Base-by-base conservation (phyloP, 2,113 vertebrate genomes). In the Vidua macroura region DNA sequence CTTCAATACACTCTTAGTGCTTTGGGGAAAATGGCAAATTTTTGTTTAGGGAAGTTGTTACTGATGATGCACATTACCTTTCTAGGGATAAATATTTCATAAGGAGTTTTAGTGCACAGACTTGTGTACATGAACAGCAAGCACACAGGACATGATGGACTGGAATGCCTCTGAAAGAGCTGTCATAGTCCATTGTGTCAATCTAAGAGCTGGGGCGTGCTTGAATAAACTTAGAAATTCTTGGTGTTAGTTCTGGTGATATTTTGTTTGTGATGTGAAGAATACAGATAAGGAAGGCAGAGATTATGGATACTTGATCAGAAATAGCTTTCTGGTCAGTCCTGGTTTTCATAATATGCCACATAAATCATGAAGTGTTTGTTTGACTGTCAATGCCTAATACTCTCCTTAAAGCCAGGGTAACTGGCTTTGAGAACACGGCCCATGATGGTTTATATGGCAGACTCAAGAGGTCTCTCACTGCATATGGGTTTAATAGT, bases 31-130 rank as follows among this genome's bases (percentile, higher is more conserved):
- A 70, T 51, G 28, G 41, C 49, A 94, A 91, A 91, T 74, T 92
- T 91, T 91, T 85, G 7, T 73, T 73, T 39, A 67, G 43, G 18
- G 63, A 88, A 73, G 41, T 56, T 70, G 43, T 80, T 86, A 77
- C 17, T 88, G 46, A 48, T 92, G 88, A 94, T 78, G 80, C 70
- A 94, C 74, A 77, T 80, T 79, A 84, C 60, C 78, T 81, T 91
- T 88, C 33, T 77, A 52, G 9, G 20, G 39, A 90, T 96, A 94
- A 94, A 95, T 94, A 83, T 95, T 96, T 94, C 64, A 96, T 92
- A 69, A 77, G 13, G 49, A 62, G 39, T 70, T 90, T 89, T 90
- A 95, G 83, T 67, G 46, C 69, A 82, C 53, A 84, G 81, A 37
- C 31, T 59, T 82, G 23, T 83, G 86, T 74, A 28, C 33, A n/a